phyloP scores from a whole-genome alignment of 1,140 invertebrate genomes.

The Drosophila murphyi region DNA sequence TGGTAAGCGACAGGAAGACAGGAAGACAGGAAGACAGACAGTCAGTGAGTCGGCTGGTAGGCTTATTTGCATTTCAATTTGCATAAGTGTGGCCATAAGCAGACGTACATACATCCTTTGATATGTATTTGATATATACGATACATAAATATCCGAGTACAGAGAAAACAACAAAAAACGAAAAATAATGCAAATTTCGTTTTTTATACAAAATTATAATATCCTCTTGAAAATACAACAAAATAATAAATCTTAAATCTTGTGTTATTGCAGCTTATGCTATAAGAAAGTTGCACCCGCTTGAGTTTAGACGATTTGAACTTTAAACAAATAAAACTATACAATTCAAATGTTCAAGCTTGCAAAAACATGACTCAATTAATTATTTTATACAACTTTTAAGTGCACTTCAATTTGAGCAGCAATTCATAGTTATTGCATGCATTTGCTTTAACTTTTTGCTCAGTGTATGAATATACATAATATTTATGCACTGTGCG shows the following conservation, averaged over 20 bases:
- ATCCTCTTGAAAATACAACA: no score
- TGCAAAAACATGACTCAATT: no score
- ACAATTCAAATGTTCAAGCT: no score
- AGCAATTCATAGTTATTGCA: not conserved
- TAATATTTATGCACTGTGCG: constrained; percentile 20
- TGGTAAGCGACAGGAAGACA: not conserved
- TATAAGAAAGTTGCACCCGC: no score
- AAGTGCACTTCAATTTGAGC: not conserved
- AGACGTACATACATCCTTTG: constrained; percentile 1
- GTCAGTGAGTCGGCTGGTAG: constrained; percentile 23
- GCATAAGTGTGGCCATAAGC: constrained; percentile 52
- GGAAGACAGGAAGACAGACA: not conserved
- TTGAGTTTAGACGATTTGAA: no score
- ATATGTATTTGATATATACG: not conserved
- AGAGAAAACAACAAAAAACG: not conserved
- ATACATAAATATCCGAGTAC: not conserved
- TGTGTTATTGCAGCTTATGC: no score
- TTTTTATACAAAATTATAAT: no score
- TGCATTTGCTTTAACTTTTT: not conserved
- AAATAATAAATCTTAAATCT: no score
- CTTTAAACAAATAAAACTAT: no score
- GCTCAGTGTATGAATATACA: constrained; percentile 13
- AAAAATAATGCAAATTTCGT: not conserved
- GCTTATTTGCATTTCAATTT: constrained; percentile 67
- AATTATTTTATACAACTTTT: not conserved